Percentiles rank a stretch among this genome's conserved stretches.
Evolutionary conservation across 1,140 invertebrate species (phyloP).

Genomic region (Phymastichus coffea): DNA sequence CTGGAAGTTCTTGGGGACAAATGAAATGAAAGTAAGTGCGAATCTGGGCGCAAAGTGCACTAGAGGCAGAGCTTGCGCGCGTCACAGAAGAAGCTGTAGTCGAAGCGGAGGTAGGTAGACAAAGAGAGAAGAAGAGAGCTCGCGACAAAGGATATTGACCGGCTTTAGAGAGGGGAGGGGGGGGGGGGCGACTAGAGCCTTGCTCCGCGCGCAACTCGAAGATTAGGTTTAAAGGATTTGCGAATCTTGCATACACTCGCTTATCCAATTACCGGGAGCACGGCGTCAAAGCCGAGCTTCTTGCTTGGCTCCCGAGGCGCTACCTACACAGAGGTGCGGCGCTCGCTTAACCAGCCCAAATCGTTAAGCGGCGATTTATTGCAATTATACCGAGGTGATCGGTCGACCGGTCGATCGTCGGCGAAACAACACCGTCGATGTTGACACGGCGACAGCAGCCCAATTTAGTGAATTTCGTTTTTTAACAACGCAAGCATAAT

Average conservation of each 20-base stretch:
- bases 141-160: conserved; percentile 6
- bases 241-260: conserved; percentile 14
- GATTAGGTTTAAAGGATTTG: conserved; percentile 10
- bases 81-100: neutral
- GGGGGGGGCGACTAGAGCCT: neutral
- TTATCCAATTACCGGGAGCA: conserved; percentile 1
- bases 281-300: no score
- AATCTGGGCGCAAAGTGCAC: neutral
- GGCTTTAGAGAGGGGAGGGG: conserved; percentile 1
- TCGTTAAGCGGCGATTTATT: no score
- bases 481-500: no score
- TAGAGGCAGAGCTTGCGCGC: neutral
- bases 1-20: conserved; percentile 11
- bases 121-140: neutral
- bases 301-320: no score
- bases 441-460: no score
- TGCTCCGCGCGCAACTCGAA: neutral
- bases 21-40: conserved; percentile 14
- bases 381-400: no score
- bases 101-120: neutral
- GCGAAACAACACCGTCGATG: no score
- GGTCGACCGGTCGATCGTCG: no score
- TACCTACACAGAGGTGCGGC: no score
- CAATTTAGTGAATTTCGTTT: no score
- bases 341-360: no score